Conservation (phyloP, 2,797 vertebrate genomes). For the Enteromius unitaeniatus region DNA sequence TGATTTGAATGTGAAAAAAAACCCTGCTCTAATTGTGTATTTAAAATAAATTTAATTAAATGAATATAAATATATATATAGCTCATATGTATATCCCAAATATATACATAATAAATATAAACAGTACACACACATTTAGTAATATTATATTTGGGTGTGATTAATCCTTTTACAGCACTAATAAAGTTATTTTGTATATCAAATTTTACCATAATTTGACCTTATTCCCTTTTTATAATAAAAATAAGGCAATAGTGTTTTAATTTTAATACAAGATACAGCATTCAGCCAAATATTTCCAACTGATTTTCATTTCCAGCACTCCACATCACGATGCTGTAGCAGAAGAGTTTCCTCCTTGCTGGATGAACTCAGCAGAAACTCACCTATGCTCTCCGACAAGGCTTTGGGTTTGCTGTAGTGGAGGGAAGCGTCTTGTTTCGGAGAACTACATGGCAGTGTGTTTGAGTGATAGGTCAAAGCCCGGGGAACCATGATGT, state of each 20-base stretch:
- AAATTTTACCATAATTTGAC: too few relatives aligned
- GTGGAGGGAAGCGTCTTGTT: constrained; percentile 89
- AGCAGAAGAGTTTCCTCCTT: constrained; percentile 9
- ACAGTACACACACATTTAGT: too few relatives aligned
- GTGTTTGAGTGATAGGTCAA: constrained; percentile 84
- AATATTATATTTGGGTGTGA: too few relatives aligned
- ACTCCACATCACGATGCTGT: background rate
- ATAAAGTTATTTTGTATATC: too few relatives aligned
- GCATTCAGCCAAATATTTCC: background rate
- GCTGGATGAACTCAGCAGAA: background rate
- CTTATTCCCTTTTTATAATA: too few relatives aligned
- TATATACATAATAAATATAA: too few relatives aligned
- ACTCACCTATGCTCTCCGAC: constrained; percentile 90
- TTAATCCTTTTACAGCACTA: too few relatives aligned
- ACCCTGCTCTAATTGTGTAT: background rate
- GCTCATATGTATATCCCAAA: too few relatives aligned
- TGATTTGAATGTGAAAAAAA: background rate
- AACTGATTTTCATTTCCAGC: background rate
- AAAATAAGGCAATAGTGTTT: too few relatives aligned
- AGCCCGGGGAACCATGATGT: constrained; percentile 75
- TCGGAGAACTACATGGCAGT: constrained; percentile 86
- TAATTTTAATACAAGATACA: background rate
- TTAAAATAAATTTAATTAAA: background rate
- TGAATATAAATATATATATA: too few relatives aligned
- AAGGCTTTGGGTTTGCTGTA: constrained; percentile 92